Evolutionary conservation across 2,797 vertebrate species (phyloP).

Genomic region (Pristis pectinata): DNA sequence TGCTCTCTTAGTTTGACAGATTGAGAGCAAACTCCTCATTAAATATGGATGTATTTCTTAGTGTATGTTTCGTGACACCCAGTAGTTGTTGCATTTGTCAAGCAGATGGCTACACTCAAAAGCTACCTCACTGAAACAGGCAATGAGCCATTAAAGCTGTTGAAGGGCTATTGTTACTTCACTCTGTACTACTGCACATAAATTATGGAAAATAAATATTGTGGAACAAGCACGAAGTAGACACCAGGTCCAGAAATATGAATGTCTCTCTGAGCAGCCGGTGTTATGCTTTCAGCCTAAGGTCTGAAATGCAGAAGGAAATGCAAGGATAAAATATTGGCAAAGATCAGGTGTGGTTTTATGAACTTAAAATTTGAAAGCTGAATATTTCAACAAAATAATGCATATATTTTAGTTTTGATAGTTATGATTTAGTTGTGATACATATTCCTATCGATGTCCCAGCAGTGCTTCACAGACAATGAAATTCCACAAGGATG

Average conservation of each 20-base stretch:
- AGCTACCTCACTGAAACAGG: background rate
- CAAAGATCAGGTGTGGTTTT: background rate
- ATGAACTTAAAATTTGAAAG: background rate
- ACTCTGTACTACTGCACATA: background rate
- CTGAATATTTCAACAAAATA: background rate
- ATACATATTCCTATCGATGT: background rate
- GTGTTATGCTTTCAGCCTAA: background rate
- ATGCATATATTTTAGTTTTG: too few relatives aligned
- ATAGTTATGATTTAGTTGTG: too few relatives aligned
- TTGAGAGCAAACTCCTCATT: background rate
- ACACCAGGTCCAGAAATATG: background rate
- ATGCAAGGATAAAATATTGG: background rate
- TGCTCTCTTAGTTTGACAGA: background rate
- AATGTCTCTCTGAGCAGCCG: background rate
- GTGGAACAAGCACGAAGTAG: background rate
- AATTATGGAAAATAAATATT: background rate
- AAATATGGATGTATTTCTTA: background rate
- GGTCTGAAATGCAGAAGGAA: background rate
- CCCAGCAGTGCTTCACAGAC: too few relatives aligned
- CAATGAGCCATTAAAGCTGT: background rate
- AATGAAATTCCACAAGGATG: background rate
- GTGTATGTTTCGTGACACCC: background rate
- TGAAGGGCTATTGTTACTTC: background rate
- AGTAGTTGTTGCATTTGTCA: background rate
- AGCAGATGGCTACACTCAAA: background rate